Percentiles rank a stretch among this genome's conserved stretches.
Conservation (phyloP, 2,888 invertebrate species). For the Agrochola macilenta region DNA sequence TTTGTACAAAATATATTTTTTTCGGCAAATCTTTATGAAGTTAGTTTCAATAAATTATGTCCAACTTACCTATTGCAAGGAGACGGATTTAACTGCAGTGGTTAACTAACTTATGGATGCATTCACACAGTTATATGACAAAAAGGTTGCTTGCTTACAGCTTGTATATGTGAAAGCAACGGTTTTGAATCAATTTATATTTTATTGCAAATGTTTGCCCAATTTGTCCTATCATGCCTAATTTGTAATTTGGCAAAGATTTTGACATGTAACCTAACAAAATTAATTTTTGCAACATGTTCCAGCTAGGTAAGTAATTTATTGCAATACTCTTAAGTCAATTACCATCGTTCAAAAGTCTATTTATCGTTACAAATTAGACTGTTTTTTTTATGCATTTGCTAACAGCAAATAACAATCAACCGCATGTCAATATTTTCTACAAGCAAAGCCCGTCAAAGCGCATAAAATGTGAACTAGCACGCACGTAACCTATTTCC, state of each 20-base stretch:
- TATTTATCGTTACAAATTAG: not conserved
- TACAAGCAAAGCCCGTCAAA: not conserved
- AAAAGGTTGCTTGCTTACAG: constrained; percentile 25
- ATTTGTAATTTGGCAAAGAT: constrained; percentile 5
- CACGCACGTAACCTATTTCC: constrained; percentile 33
- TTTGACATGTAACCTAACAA: constrained; percentile 23
- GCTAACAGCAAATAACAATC: constrained; percentile 8
- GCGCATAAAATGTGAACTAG: constrained; percentile 19
- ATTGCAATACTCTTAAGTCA: not conserved
- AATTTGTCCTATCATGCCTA: constrained; percentile 25
- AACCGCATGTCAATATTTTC: constrained; percentile 6
- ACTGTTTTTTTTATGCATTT: not conserved
- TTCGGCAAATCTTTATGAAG: not conserved
- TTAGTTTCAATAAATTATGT: not conserved
- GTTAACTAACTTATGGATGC: constrained; percentile 2
- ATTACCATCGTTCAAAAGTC: not conserved
- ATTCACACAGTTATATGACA: constrained; percentile 16
- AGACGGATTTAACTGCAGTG: not conserved
- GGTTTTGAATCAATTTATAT: constrained; percentile 6
- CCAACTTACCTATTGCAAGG: not conserved
- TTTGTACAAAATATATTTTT: not conserved
- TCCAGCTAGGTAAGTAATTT: not conserved
- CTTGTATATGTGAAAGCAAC: constrained; percentile 35
- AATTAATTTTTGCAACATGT: constrained; percentile 23
- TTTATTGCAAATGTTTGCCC: constrained; percentile 8